phyloP scores from a whole-genome alignment of 2,797 vertebrate species.

The Atherinosoma microstoma region DNA sequence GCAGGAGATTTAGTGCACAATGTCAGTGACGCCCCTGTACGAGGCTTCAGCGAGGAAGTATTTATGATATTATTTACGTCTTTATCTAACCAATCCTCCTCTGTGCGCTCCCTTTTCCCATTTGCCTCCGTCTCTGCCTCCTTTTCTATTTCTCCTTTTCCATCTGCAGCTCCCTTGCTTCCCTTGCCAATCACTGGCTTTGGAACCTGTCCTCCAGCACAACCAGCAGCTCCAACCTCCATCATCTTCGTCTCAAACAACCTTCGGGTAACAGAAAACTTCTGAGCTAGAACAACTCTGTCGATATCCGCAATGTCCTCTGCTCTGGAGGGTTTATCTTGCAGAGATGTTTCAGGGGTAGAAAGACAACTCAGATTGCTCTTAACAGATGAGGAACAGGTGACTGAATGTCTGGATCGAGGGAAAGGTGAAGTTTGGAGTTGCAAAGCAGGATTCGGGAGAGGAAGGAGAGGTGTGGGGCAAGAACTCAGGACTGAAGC shows the following conservation, averaged over 20 bases:
- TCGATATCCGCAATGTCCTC: constrained; percentile 87
- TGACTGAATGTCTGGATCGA: constrained; percentile 46
- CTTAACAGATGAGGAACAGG: constrained; percentile 77
- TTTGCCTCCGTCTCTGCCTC: constrained; percentile 48
- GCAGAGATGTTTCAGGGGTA: constrained; percentile 62
- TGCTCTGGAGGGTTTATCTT: constrained; percentile 73
- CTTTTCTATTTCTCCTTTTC: constrained; percentile 34
- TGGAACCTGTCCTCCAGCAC: constrained; percentile 27
- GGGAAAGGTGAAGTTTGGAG: constrained; percentile 53
- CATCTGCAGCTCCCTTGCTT: constrained; percentile 40
- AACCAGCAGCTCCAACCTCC: constrained; percentile 50
- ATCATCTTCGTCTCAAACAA: constrained; percentile 89
- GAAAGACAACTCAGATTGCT: constrained; percentile 75
- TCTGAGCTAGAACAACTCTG: constrained; percentile 90
- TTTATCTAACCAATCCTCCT: constrained; percentile 40
- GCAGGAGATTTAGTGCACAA: constrained; percentile 30
- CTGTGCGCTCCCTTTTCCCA: constrained; percentile 16
- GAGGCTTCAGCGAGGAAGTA: constrained; percentile 30
- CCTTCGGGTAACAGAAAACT: constrained; percentile 90
- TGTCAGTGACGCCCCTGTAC: constrained; percentile 13
- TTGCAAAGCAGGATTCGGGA: constrained; percentile 35
- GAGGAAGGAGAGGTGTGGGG: constrained; percentile 34
- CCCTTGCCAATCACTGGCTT: constrained; percentile 43
- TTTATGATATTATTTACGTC: constrained; percentile 51
- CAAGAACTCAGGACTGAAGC: constrained; percentile 29